A percentile compares a stretch with the other conserved stretches of the same genome.
Conservation (phyloP, 2,888 invertebrate genomes). For the Lasioglossum calceatum region DNA sequence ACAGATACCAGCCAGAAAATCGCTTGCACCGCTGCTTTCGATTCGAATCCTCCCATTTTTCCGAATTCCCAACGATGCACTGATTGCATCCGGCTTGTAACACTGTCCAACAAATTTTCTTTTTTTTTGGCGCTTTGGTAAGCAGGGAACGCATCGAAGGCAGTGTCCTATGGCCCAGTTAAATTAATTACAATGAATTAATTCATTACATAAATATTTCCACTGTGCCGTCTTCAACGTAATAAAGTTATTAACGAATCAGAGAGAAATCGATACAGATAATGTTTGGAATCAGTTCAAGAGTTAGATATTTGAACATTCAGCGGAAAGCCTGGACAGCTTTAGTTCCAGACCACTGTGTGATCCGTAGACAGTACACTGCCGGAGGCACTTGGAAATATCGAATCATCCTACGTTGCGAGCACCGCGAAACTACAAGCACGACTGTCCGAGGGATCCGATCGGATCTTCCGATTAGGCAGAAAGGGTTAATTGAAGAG, state of each 20-base stretch:
- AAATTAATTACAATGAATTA: too few relatives aligned
- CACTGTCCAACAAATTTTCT: neutral
- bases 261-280: too few relatives aligned
- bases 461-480: conserved; percentile 72
- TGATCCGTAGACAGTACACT: conserved; percentile 26
- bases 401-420: conserved; percentile 76
- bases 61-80: neutral
- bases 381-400: conserved; percentile 21
- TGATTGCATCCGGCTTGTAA: neutral
- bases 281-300: too few relatives aligned
- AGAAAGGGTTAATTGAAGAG: conserved; percentile 79
- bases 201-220: too few relatives aligned
- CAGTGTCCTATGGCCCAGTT: neutral
- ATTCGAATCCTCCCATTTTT: neutral
- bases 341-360: neutral
- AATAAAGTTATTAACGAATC: too few relatives aligned
- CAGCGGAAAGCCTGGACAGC: neutral
- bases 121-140: neutral
- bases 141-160: neutral
- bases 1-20: neutral
- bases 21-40: neutral
- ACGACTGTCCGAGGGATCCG: conserved; percentile 71
- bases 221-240: too few relatives aligned
- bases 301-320: neutral
- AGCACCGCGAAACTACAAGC: conserved; percentile 61